Evolutionary conservation across 2,888 invertebrate species (phyloP), one percentile per base, ranked within the genome.

Genomic region (Cetonia aurata): DNA sequence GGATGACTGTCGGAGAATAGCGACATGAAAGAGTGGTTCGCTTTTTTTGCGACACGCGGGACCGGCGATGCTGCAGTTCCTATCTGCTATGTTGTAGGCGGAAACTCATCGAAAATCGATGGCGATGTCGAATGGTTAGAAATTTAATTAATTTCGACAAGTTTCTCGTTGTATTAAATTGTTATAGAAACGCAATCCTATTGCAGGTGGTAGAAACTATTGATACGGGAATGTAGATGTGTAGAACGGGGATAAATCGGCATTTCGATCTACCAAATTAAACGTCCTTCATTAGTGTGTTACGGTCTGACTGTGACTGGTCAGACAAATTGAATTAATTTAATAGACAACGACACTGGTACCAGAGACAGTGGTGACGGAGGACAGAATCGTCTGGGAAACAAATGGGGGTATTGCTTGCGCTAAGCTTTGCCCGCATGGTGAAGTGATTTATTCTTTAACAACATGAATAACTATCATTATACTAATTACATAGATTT

Each of bases 301-400:
- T 62, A 62, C 50, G 62, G 17, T 57, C 41, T 41, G 41, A 17
- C 62, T 62, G 50, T 33, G 50, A 62, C 33, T 62, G 62, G 62
- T 62, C 62, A 50, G 62, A 62, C 62, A 62, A 62, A 62, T 48
- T 62, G 62, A 62, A 62, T 62, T 62, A 62, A 62, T 62, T 62
- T 48, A 62, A 62, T 62, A 31, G 48, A 62, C 13, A 31, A 48
- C 37, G 62, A 15, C 62, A 50, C 9, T 37, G 50, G 33, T 48
- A 48, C 50, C 19, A 57, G 41, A 9, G 56, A 37, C 17, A 15
- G 60, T 33, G 31, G 62, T 50, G 19, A 44, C 48, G 8, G 48
- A 10, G 10, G n/a, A 33, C 17, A 37, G 48, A 12, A 17, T 37
- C 10, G 50, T 37, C 48, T 48, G 62, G 13, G 10, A 50, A 33